These are phyloP conservation scores for Corapipo altera DNA, from an alignment of 2,113 vertebrate species.

Conservation along the genomic window DNA sequence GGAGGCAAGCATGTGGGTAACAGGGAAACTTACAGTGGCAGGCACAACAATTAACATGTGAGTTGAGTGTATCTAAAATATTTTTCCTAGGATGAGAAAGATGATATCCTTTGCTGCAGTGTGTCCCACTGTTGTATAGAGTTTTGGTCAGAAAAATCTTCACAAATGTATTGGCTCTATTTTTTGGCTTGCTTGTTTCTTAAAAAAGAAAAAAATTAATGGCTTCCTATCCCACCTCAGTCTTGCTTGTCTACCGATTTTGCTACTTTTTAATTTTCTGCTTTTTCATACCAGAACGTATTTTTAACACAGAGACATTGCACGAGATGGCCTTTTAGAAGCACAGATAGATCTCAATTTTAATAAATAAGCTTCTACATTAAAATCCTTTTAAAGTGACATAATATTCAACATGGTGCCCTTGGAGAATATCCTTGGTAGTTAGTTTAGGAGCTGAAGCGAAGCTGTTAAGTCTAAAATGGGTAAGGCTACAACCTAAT, in stretches of 20 bases:
- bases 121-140: background rate
- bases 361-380: background rate
- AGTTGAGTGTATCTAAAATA: background rate
- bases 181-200: background rate
- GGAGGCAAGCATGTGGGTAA: background rate
- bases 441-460: background rate
- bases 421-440: background rate
- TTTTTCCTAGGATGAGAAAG: background rate
- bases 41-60: background rate
- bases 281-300: background rate
- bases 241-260: background rate
- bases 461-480: background rate
- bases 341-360: background rate
- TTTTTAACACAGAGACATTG: background rate
- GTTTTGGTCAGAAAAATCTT: background rate
- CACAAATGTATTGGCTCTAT: background rate
- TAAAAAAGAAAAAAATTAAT: background rate
- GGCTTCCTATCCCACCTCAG: background rate
- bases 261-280: background rate
- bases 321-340: background rate
- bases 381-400: background rate
- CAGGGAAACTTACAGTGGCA: background rate
- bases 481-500: background rate
- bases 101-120: background rate
- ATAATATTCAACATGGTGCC: background rate